phyloP scores from a whole-genome alignment of 2,888 invertebrate species.

The Erebia palarica region DNA sequence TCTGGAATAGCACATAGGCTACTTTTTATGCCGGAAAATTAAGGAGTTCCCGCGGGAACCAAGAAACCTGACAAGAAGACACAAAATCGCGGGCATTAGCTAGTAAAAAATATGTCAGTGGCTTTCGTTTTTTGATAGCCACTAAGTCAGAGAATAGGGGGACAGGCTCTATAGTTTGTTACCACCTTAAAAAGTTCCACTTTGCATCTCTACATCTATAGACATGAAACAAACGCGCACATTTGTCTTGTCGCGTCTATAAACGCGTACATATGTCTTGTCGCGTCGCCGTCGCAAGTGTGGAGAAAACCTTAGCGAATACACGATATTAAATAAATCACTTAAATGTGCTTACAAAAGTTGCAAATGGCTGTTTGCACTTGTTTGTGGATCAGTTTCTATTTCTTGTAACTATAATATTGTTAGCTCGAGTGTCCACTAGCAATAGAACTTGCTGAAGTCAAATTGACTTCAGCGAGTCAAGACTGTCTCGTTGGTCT shows the following conservation, averaged over 20 bases:
- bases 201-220: no score
- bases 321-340: slow-evolving; percentile 13
- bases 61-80: no score
- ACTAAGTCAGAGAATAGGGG: no score
- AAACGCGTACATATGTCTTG: background rate
- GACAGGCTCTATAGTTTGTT: background rate
- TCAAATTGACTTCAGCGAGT: no score
- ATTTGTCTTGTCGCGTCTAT: background rate
- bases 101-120: background rate
- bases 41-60: no score
- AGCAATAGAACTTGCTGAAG: no score
- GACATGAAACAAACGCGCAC: background rate
- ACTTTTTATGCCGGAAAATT: no score
- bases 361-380: slow-evolving; percentile 12
- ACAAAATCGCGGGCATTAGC: no score
- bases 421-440: no score
- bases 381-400: slow-evolving; percentile 8
- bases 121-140: background rate
- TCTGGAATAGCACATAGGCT: no score
- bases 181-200: background rate
- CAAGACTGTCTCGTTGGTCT: no score
- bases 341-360: slow-evolving; percentile 1
- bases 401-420: no score
- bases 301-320: background rate
- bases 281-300: slow-evolving; percentile 3